Evolutionary conservation across 2,113 vertebrate genomes (phyloP).

Genomic region (Chaenogobius annularis): DNA sequence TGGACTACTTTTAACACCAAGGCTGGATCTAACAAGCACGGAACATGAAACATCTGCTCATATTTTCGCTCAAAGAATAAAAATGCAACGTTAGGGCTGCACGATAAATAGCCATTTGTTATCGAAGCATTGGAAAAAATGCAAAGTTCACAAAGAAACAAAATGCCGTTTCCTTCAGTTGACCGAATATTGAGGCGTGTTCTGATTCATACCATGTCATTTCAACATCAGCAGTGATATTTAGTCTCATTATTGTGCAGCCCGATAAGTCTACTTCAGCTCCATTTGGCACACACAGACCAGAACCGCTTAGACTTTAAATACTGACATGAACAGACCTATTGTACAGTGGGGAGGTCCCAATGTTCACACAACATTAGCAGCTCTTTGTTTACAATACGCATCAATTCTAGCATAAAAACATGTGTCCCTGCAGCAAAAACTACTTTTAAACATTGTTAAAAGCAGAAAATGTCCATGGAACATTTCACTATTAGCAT

Average conservation of each 20-base stretch:
- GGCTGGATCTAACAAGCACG: constrained; percentile 3
- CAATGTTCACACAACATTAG: constrained; percentile 29
- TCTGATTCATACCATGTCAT: too few species aligned
- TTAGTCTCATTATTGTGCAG: background rate
- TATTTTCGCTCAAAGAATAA: background rate
- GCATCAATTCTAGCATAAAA: constrained; percentile 5
- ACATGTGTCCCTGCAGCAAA: constrained; percentile 23
- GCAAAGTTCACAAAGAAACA: background rate
- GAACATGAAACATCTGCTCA: background rate
- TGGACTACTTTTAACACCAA: background rate
- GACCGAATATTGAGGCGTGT: too few species aligned
- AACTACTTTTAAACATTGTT: constrained; percentile 3
- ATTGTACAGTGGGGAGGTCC: constrained; percentile 1
- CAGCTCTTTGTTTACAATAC: constrained; percentile 27
- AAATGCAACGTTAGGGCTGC: background rate
- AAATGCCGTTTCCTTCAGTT: too few species aligned
- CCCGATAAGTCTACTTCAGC: background rate
- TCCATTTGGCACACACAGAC: background rate
- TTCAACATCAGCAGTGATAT: background rate
- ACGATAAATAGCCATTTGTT: background rate
- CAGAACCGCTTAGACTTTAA: background rate
- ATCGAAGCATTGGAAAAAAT: background rate
- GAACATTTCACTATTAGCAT: constrained; percentile 23
- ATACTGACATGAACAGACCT: constrained; percentile 9
- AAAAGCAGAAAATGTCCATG: constrained; percentile 17